A percentile compares a stretch with the other conserved stretches of the same genome.
Evolutionary conservation across 2,797 vertebrate genomes (phyloP).

Genomic region (Merluccius polli): DNA sequence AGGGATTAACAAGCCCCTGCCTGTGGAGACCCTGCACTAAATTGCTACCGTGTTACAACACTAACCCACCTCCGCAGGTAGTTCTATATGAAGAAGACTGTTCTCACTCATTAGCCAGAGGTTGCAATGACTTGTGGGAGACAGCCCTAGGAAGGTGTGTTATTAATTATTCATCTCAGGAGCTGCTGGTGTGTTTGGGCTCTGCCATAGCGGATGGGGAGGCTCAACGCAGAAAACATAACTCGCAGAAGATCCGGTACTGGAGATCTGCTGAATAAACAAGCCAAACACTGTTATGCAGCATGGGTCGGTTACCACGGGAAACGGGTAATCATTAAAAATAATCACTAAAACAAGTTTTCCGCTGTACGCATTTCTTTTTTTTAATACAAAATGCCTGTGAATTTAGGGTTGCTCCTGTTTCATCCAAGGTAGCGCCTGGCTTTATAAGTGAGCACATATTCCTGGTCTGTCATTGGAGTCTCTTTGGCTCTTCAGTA

Average conservation of each 20-base stretch:
- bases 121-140: constrained; percentile 64
- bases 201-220: constrained; percentile 58
- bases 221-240: constrained; percentile 63
- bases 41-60: constrained; percentile 51
- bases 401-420: background rate
- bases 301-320: constrained; percentile 61
- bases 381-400: background rate
- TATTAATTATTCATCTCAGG: constrained; percentile 77
- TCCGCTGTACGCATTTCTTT: background rate
- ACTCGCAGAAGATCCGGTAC: constrained; percentile 70
- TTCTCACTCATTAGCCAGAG: constrained; percentile 75
- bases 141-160: constrained; percentile 65
- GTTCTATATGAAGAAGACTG: constrained; percentile 51
- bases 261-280: constrained; percentile 67
- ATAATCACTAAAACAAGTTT: constrained; percentile 67
- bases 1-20: constrained; percentile 67
- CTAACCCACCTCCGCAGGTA: constrained; percentile 51
- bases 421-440: background rate
- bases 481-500: constrained; percentile 60
- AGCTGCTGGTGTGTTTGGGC: constrained; percentile 65
- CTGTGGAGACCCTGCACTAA: constrained; percentile 62
- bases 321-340: constrained; percentile 64
- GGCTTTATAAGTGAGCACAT: background rate
- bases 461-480: constrained; percentile 42
- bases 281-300: constrained; percentile 61